A percentile compares a stretch with the other conserved stretches of the same genome.
These are phyloP conservation scores for Rhinichthys klamathensis DNA, from an alignment of 2,113 vertebrate species.

Conservation along the genomic window DNA sequence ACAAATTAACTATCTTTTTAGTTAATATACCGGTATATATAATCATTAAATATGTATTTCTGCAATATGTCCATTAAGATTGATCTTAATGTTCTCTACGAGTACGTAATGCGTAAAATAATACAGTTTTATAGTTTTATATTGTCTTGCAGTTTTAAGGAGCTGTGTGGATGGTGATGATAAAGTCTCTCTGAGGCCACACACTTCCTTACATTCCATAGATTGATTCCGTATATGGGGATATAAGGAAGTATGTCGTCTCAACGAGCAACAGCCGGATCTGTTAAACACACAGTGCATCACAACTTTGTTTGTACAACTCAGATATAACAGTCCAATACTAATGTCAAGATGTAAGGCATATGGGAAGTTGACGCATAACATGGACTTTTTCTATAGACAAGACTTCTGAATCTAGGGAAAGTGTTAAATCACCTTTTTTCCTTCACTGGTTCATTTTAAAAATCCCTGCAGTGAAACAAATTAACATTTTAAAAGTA, in stretches of 20 bases:
- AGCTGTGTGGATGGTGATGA: conserved; percentile 5
- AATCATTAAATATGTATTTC: no score
- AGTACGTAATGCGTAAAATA: neutral
- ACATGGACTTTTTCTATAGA: neutral
- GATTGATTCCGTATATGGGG: conserved; percentile 81
- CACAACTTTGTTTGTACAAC: neutral
- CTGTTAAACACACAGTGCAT: neutral
- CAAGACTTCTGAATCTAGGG: neutral
- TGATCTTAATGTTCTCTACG: neutral
- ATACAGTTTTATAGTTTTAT: neutral
- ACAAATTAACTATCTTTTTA: no score
- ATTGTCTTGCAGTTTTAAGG: neutral
- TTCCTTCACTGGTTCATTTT: neutral
- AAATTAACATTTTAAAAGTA: neutral
- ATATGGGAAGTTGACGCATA: neutral
- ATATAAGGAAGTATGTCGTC: conserved; percentile 92
- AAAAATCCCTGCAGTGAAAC: neutral
- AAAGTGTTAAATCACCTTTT: neutral
- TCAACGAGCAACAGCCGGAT: conserved; percentile 53
- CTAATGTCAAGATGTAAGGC: neutral
- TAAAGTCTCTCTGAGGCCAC: conserved; percentile 77
- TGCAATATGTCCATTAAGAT: neutral
- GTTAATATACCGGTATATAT: no score
- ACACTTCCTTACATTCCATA: conserved; percentile 97
- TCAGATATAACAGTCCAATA: neutral